Percentiles rank a stretch among this genome's conserved stretches.
Evolutionary conservation across 2,113 vertebrate species (phyloP).

Genomic region (Caranx ignobilis): DNA sequence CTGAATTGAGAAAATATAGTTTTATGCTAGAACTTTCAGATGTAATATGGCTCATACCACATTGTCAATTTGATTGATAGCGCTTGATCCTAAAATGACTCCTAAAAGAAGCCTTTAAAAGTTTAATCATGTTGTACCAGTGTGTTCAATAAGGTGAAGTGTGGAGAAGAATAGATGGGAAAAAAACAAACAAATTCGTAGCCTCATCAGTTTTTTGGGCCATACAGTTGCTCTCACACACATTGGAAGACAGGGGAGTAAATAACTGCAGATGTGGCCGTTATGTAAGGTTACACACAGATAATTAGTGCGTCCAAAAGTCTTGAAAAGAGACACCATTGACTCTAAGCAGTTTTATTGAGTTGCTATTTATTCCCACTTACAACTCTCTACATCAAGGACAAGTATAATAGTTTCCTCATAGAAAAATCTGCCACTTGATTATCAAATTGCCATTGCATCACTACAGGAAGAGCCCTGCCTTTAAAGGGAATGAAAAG

Average conservation of each 20-base stretch:
- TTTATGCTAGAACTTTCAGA: too few species aligned
- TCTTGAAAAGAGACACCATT: background rate
- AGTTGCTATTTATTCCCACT: background rate
- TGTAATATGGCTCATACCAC: too few species aligned
- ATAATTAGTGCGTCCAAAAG: background rate
- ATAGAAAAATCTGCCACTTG: background rate
- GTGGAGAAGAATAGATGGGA: background rate
- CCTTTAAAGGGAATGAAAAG: constrained; percentile 24
- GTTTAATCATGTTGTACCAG: background rate
- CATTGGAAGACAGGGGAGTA: background rate
- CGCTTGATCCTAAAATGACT: too few species aligned
- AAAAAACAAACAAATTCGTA: background rate
- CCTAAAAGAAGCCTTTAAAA: too few species aligned
- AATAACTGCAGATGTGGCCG: background rate
- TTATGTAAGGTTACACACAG: background rate
- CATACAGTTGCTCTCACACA: background rate
- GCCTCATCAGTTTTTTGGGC: background rate
- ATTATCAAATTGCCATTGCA: constrained; percentile 20
- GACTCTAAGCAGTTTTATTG: background rate
- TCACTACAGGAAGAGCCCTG: constrained; percentile 3
- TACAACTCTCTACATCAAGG: background rate
- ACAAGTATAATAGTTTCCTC: background rate
- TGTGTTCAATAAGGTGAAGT: background rate
- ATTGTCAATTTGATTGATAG: too few species aligned
- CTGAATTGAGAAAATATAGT: too few species aligned